These are phyloP conservation scores for Venusia cambrica DNA, from an alignment of 2,888 invertebrate species.

Conservation along the genomic window DNA sequence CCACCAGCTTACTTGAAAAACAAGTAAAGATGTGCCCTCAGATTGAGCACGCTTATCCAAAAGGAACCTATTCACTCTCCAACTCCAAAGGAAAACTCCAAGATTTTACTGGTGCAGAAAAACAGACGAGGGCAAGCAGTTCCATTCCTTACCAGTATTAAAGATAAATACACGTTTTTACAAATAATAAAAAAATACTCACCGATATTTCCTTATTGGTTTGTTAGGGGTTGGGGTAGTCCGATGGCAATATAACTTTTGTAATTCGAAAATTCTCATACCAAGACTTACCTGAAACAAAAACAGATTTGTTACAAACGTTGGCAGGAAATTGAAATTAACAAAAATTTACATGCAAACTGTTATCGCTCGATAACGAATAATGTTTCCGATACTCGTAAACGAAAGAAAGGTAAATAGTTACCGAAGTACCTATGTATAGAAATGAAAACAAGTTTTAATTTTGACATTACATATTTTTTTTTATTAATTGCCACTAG, in stretches of 20 bases:
- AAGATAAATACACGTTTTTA: too few species aligned
- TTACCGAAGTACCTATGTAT: too few species aligned
- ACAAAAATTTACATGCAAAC: conserved; percentile 47
- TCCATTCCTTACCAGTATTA: too few species aligned
- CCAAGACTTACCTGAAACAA: conserved; percentile 62
- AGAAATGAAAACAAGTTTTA: conserved; percentile 45
- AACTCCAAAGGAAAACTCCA: too few species aligned
- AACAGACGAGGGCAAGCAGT: too few species aligned
- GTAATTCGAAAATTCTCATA: conserved; percentile 31
- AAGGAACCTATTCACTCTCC: too few species aligned
- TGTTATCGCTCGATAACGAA: conserved; percentile 54
- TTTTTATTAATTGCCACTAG: too few species aligned
- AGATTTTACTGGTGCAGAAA: too few species aligned
- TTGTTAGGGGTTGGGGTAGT: not conserved
- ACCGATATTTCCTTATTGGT: conserved; percentile 3
- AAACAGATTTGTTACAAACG: conserved; percentile 29
- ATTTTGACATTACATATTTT: too few species aligned
- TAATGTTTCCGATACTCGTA: conserved; percentile 48
- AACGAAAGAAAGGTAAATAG: conserved; percentile 32
- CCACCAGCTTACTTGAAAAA: too few species aligned
- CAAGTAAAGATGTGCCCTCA: too few species aligned
- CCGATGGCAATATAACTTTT: conserved; percentile 5
- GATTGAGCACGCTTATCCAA: too few species aligned
- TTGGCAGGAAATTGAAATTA: conserved; percentile 40
- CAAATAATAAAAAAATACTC: conserved; percentile 5